Base-by-base conservation (phyloP, 2,888 invertebrate species). In the Cartodere bifasciata region DNA sequence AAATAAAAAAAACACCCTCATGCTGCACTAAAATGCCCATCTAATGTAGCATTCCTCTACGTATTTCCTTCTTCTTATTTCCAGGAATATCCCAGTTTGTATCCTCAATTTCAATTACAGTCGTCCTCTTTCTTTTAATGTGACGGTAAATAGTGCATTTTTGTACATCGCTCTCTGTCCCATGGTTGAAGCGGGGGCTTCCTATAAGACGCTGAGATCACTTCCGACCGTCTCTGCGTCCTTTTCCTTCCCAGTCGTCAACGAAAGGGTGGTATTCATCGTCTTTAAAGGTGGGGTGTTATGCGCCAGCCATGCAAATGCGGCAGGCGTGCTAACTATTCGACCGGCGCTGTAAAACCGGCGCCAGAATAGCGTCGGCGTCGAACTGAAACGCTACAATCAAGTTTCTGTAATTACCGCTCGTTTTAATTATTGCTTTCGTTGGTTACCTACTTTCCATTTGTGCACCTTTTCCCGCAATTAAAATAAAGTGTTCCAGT, bases 261-360 rank as follows among this genome's bases (percentile, higher is more conserved):
- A 44, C 37, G 41, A 39, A 37, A 31, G 44, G 43, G 45, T 36
- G 41, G 42, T 48, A 43, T 48, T 46, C 47, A 43, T 43, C 42
- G 44, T 53, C 44, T 46, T 44, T 42, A 36, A 46, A 50, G 50
- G 50, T 47, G 51, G 50, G 49, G 49, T 48, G 46, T 44, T 46
- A 47, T 51, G 49, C 49, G 50, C 44, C 51, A 51, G 57, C 57
- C 59, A 60, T 60, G 60, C 60, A 60, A 60, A 60, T 60, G 56
- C 52, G 58, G 53, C 58, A 53, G 56, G 58, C 56, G 60, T 58
- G 60, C 58, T 60, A 60, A 58, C 58, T 58, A 58, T 53, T 49
- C 52, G 54, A 53, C 55, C 54, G 55, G 56, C 58, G 58, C 54
- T 52, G 49, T 52, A 46, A 46, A 46, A 46, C 48, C 54, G 56